phyloP scores from a whole-genome alignment of 2,113 vertebrate species.

The Neofelis nebulosa region DNA sequence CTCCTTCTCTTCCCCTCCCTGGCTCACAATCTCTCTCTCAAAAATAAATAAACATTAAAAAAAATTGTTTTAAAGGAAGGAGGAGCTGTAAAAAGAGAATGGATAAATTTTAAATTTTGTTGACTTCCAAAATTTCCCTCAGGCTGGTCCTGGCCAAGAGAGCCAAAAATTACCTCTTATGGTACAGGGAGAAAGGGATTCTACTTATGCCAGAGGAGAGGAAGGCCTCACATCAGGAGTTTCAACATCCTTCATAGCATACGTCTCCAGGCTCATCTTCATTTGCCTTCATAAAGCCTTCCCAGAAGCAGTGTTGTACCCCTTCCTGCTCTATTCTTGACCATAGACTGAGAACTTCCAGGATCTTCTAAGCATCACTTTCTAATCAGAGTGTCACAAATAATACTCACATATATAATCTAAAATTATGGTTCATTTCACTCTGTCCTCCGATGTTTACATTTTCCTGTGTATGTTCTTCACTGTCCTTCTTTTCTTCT shows the following conservation, averaged over 20 bases:
- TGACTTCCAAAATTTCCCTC: background rate
- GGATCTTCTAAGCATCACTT: background rate
- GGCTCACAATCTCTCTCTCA: too few relatives aligned
- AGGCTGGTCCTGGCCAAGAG: background rate
- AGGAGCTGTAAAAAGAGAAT: background rate
- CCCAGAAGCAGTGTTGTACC: background rate
- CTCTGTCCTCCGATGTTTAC: background rate
- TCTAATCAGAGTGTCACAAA: background rate
- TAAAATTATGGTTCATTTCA: background rate
- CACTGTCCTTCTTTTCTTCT: background rate
- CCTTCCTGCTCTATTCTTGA: background rate
- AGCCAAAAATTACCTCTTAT: background rate
- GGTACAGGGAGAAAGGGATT: background rate
- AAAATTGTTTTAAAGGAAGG: background rate
- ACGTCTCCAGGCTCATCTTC: background rate
- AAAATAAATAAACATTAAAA: too few relatives aligned
- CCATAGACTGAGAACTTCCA: background rate
- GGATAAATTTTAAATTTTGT: background rate
- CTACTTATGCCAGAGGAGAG: background rate
- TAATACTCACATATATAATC: background rate
- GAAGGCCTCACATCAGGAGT: background rate
- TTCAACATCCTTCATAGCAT: background rate
- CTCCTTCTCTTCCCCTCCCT: too few relatives aligned
- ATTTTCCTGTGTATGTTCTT: background rate
- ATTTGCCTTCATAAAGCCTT: background rate